Evolutionary conservation across 2,113 vertebrate genomes (phyloP), one percentile per base, ranked within the genome.

Genomic region (Nerophis ophidion): DNA sequence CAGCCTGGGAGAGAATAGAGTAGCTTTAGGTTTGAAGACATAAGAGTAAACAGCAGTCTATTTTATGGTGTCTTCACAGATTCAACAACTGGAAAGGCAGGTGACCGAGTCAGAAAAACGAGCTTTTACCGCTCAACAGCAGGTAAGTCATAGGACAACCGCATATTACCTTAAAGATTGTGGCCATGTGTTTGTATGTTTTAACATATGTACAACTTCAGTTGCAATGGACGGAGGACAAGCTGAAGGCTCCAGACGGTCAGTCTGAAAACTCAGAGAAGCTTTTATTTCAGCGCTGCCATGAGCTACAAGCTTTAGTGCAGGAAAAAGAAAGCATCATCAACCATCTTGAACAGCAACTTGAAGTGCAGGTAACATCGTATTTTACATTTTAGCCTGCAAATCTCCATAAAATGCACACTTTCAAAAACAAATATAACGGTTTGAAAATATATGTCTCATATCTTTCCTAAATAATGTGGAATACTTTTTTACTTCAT

Each of bases 151-250:
- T 15, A 8, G 1, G 10, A 13, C 40, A 12, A 8, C 12, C 8
- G 38, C 12, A 40, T 53, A 13, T 12, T 15, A 6, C 46, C 5
- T 7, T 16, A 48, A 16, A 48, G 8, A 16, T 7, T 60, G n/a
- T 54, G 33, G 8, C 12, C 42, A n/a, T 62, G 15, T 51, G 8
- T 1, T 48, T 8, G 13, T 35, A 11, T 7, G 5, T 11, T 9
- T n/a, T 10, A 54, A 14, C 8, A 3, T 63, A 36, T 72, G 53
- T 61, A n/a, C 57, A 8, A 14, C 77, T 81, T 63, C 61, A 99
- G 97, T 92, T 95, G 15, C 94, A 96, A 77, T 93, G 94, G 87
- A 96, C 98, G 96, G 95, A 98, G 83, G 95, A 98, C 79, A 95
- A 93, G 85, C 84, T 98, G 81, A 95, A 94, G 80, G 89, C 91